Evolutionary conservation across 2,888 invertebrate genomes (phyloP), one percentile per base, ranked within the genome.

Genomic region (Drymonia ruficornis): DNA sequence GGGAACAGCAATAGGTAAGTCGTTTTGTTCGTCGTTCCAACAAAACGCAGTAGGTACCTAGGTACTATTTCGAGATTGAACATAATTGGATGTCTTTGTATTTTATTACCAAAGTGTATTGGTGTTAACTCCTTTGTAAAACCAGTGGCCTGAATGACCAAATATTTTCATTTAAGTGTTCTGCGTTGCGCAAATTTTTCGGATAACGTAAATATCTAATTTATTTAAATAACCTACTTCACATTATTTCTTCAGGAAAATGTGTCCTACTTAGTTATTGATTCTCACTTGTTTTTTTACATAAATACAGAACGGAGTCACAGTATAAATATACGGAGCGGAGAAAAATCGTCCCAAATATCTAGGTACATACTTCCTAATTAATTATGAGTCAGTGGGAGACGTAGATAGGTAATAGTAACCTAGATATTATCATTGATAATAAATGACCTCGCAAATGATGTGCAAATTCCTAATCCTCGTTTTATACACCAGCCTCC

Each of bases 51-150:
- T n/a, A n/a, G n/a, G n/a, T n/a, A n/a, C n/a, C n/a, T n/a, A n/a
- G n/a, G n/a, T 55, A 55, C 53, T 50, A 59, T 50, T 49, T 60
- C 34, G 49, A 59, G 49, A 29, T 42, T 50, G 60, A 46, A 55
- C 48, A 50, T 57, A 67, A 67, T 67, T 52, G 60, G 50, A 64
- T 36, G 53, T 47, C 65, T 64, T 65, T 67, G 65, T 60, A 52
- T 54, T 49, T 36, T 36, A 44, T 31, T 49, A 46, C 15, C 50
- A 60, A 59, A 59, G 64, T 46, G 40, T 57, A 60, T 56, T 67
- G 51, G 46, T 55, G 54, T 50, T 53, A 51, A 51, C 52, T 66
- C 63, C 56, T 66, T 67, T 56, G 53, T 53, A 47, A 67, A 40
- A 38, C 47, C 53, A 59, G 34, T 67, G 67, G 56, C 53, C 50